Percentiles rank a stretch among this genome's conserved stretches.
These are phyloP conservation scores for Pseudorectes ferrugineus DNA, from an alignment of 2,113 vertebrate genomes.

Conservation along the genomic window DNA sequence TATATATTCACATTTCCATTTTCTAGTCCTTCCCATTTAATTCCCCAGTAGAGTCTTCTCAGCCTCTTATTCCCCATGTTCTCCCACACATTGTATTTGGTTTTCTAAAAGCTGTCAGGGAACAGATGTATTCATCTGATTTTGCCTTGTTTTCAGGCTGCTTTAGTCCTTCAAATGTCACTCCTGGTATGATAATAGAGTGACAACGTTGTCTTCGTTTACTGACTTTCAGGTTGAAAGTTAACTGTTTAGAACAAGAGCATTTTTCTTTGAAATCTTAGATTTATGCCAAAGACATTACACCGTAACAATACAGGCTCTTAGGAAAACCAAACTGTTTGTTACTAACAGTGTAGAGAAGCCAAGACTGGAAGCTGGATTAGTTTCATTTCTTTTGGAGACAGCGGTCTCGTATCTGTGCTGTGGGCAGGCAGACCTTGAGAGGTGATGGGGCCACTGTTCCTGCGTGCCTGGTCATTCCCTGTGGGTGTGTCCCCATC, in stretches of 20 bases:
- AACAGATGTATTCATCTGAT: background rate
- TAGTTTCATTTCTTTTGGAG: background rate
- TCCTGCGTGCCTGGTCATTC: background rate
- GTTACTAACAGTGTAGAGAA: background rate
- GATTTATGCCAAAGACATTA: background rate
- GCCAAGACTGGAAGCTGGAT: background rate
- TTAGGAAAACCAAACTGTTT: background rate
- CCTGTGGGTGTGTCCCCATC: rapidly evolving
- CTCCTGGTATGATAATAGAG: background rate
- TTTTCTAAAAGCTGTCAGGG: background rate
- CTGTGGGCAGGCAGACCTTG: background rate
- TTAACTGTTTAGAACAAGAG: background rate
- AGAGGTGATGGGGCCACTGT: background rate
- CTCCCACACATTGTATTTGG: background rate
- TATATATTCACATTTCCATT: background rate
- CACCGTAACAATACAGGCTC: background rate
- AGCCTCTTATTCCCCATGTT: background rate
- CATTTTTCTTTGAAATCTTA: background rate
- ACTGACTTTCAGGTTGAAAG: background rate
- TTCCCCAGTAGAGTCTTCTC: background rate
- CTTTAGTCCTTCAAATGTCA: background rate
- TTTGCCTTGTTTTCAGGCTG: background rate
- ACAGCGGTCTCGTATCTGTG: background rate
- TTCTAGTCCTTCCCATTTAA: background rate
- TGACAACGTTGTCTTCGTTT: background rate